Evolutionary conservation across 2,113 vertebrate species (phyloP).

Genomic region (Lamprotornis superbus): DNA sequence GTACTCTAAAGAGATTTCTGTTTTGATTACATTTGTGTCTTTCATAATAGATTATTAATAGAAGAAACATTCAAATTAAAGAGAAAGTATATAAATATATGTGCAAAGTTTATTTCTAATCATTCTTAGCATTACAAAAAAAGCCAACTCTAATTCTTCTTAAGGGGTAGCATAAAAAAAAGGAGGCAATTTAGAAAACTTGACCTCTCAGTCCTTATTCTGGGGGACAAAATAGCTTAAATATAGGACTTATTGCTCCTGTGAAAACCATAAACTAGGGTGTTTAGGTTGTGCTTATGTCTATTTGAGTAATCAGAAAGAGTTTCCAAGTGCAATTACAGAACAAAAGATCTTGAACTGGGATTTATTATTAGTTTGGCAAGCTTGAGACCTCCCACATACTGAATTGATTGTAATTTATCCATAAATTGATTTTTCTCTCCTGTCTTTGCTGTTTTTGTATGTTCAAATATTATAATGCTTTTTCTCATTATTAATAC

Average conservation of each 20-base stretch:
- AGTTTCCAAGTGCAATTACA: constrained; percentile 45
- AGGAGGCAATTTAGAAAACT: neutral
- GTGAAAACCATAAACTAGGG: neutral
- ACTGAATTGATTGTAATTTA: constrained; percentile 18
- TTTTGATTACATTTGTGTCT: neutral
- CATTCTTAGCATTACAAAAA: neutral
- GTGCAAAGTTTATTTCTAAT: neutral
- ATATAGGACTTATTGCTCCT: neutral
- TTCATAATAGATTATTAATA: neutral
- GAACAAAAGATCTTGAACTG: constrained; percentile 18
- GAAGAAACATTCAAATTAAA: neutral
- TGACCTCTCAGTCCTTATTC: neutral
- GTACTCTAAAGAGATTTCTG: neutral
- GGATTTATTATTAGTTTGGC: neutral
- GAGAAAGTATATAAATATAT: neutral
- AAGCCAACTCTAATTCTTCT: neutral
- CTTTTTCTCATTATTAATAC: neutral
- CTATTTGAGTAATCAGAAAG: constrained; percentile 8
- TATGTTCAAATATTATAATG: neutral
- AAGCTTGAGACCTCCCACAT: neutral
- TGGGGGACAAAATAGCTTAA: neutral
- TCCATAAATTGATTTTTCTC: constrained; percentile 1
- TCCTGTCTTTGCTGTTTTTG: neutral
- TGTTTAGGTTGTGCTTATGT: neutral
- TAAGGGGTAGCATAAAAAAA: neutral